Evolutionary conservation across 2,113 vertebrate genomes (phyloP), one percentile per base, ranked within the genome.

Genomic region (Prionailurus viverrinus): DNA sequence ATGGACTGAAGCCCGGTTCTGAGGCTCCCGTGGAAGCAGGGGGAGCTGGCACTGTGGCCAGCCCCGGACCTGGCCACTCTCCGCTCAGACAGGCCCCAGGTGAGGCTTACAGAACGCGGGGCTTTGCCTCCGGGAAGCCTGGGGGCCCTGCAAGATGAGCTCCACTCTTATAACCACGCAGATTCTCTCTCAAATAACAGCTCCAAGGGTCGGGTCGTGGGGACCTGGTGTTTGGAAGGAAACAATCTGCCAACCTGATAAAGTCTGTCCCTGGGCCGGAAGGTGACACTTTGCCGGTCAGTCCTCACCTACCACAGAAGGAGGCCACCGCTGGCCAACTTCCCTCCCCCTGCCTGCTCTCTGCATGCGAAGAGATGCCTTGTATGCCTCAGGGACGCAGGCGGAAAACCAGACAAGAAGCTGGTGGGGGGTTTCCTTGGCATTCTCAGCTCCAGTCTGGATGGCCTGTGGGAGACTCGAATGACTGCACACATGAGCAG

Each of bases 221-320:
- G 53, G 53, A 55, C 53, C 53, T 5, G 18, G 53, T 3, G 12
- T 36, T 39, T 31, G 23, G 58, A 31, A 73, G 65, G 33, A 1
- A 88, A 51, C 69, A 29, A 45, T 13, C n/a, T 29, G 36, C 31
- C 11, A 3, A 7, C 19, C 41, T 55, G 58, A 71, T 3, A 1
- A 21, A 5, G 41, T 13, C 33, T 7, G 41, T 6, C 31, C 21
- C 8, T 1, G 15, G 31, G 8, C 7, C 1, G 5, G 45, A 9
- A 4, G 7, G 7, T 4, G 51, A 23, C 10, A 29, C 79, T 63
- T 13, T 5, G 39, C 58, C 8, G 58, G 58, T 61, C 58, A 21
- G 58, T 61, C 23, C 36, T 45, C 25, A 13, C 23, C 25, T 16
- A 7, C 48, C 33, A 58, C 18, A 3, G 68, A 10, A 88, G 41